These are phyloP conservation scores for Cotesia congregata DNA, from an alignment of 2,888 invertebrate species.

Conservation along the genomic window DNA sequence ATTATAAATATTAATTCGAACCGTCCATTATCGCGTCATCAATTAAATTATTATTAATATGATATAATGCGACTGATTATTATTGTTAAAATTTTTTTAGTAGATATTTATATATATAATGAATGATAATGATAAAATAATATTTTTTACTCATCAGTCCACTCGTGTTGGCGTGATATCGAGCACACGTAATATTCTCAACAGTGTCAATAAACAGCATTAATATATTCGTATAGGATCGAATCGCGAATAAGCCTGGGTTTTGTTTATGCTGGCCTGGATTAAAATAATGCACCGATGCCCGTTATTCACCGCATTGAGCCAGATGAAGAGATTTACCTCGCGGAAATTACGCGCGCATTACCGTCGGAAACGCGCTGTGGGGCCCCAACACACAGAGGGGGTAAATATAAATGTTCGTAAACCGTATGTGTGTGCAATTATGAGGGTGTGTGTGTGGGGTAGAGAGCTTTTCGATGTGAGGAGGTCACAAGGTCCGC, in stretches of 20 bases:
- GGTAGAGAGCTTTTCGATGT: slow-evolving; percentile 10
- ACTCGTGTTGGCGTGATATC: slow-evolving; percentile 7
- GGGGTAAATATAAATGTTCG: not conserved
- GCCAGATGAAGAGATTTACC: slow-evolving; percentile 62
- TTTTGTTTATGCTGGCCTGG: slow-evolving; percentile 48
- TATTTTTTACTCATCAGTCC: not conserved
- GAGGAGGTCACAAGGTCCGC: slow-evolving; percentile 33
- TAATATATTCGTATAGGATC: slow-evolving; percentile 31
- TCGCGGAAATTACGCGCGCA: slow-evolving; percentile 50
- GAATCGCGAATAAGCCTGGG: slow-evolving; percentile 37
- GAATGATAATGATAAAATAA: not conserved
- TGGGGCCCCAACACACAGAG: slow-evolving; percentile 3
- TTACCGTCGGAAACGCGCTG: slow-evolving; percentile 37
- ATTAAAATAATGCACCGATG: slow-evolving; percentile 65
- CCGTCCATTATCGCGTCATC: not conserved
- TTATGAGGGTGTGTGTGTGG: not conserved
- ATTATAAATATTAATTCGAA: not conserved
- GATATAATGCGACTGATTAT: no score
- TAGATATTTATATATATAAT: no score
- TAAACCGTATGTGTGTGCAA: not conserved
- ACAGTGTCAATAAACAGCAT: slow-evolving; percentile 29
- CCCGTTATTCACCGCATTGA: slow-evolving; percentile 43
- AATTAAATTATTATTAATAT: not conserved
- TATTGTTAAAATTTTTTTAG: no score
- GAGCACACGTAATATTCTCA: slow-evolving; percentile 24